Conservation (phyloP, 1,140 invertebrate species). For the Planococcus citri region DNA sequence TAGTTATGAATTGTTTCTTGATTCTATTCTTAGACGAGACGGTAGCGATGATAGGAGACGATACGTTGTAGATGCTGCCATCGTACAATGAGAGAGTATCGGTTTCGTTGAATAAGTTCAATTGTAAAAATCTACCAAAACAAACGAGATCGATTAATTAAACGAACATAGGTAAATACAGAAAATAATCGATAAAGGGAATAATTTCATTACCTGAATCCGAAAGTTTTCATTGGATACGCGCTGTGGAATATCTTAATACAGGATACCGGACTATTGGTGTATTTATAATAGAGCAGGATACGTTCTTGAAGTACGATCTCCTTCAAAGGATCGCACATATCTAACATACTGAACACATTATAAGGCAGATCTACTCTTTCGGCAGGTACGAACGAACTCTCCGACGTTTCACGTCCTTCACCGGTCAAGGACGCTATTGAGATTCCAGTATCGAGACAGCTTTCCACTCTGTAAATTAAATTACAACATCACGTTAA, state of each 20-base stretch:
- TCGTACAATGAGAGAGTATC: conserved; percentile 82
- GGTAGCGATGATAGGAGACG: conserved; percentile 54
- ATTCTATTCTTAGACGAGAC: conserved; percentile 53
- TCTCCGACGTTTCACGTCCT: conserved; percentile 72
- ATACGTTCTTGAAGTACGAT: conserved; percentile 80
- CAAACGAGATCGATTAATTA: background rate
- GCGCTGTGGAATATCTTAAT: conserved; percentile 91
- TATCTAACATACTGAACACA: conserved; percentile 89
- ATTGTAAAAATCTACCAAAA: conserved; percentile 61
- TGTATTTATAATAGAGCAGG: conserved; percentile 93
- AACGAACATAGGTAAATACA: background rate
- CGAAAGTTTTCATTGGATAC: conserved; percentile 70
- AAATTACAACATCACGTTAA: background rate
- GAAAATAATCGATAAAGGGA: background rate
- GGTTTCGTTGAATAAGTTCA: conserved; percentile 86
- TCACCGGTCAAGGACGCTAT: conserved; percentile 83
- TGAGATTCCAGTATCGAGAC: conserved; percentile 79
- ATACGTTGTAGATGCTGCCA: conserved; percentile 81
- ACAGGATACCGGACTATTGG: conserved; percentile 89
- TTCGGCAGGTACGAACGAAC: conserved; percentile 72
- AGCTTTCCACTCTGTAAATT: conserved; percentile 53
- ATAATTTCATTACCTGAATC: conserved; percentile 47
- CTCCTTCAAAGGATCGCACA: conserved; percentile 89
- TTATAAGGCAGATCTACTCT: conserved; percentile 81
- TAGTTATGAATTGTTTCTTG: conserved; percentile 63